Conservation (phyloP, 64 coral and sea anemone species). For the Anthopleura sola region DNA sequence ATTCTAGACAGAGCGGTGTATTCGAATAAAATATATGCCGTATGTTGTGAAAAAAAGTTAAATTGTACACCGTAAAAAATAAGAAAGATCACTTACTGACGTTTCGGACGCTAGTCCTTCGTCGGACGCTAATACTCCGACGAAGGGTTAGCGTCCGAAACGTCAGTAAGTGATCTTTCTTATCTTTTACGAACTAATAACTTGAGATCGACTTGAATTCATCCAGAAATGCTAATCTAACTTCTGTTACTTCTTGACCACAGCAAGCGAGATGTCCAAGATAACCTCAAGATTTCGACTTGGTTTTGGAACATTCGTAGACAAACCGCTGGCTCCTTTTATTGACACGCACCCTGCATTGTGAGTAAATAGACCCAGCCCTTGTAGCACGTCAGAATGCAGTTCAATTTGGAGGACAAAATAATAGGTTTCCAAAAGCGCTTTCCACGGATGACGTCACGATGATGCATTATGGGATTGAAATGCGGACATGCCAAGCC, state of each 20-base stretch:
- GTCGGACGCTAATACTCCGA: no score
- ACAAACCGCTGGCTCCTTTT: slow-evolving; percentile 69
- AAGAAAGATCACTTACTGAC: no score
- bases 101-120: no score
- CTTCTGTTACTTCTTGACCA: not conserved
- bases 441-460: no score
- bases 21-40: not conserved
- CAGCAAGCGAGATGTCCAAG: slow-evolving; percentile 79
- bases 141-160: no score
- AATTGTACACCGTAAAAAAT: no score
- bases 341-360: slow-evolving; percentile 32
- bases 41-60: no score
- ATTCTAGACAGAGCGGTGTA: not conserved
- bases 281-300: slow-evolving; percentile 85
- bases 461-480: no score
- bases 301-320: slow-evolving; percentile 21
- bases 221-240: not conserved
- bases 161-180: no score
- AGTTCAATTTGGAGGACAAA: no score
- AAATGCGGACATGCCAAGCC: no score
- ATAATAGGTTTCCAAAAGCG: no score
- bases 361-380: slow-evolving; percentile 62
- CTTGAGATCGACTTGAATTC: not conserved
- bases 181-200: not conserved
- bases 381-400: not conserved